These are phyloP conservation scores for Ceryle rudis DNA, from an alignment of 2,797 vertebrate genomes.

Conservation along the genomic window DNA sequence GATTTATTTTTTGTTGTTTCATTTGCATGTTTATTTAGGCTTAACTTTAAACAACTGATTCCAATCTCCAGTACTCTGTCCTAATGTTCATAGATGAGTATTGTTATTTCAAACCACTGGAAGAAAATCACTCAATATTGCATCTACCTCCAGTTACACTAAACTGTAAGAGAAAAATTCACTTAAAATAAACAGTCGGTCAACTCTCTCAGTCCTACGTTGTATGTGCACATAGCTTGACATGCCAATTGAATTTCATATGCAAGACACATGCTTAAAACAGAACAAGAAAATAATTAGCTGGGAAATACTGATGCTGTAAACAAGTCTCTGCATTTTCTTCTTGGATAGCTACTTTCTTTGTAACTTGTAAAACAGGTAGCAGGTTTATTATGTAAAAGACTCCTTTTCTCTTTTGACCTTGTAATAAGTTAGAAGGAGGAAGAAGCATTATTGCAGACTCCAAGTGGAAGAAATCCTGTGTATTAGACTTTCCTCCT, in stretches of 20 bases:
- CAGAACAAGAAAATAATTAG: neutral
- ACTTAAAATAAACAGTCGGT: conserved; percentile 81
- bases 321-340: neutral
- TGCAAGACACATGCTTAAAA: neutral
- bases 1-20: conserved; percentile 16
- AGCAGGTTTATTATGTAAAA: neutral
- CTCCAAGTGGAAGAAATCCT: neutral
- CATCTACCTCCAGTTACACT: conserved; percentile 83
- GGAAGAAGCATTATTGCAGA: neutral
- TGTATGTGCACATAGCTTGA: neutral
- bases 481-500: neutral
- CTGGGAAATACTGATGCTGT: neutral
- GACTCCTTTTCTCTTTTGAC: neutral
- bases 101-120: conserved; percentile 51
- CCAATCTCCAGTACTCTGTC: neutral
- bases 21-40: neutral
- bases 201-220: neutral
- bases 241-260: neutral
- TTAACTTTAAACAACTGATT: neutral
- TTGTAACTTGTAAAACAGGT: neutral
- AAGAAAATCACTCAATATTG: conserved; percentile 66
- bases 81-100: neutral
- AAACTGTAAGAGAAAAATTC: conserved; percentile 74
- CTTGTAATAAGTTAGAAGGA: neutral
- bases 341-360: neutral